These are phyloP conservation scores for Mesorhabditis sp. DNA, from an alignment of 2,888 invertebrate species.

Conservation along the genomic window DNA sequence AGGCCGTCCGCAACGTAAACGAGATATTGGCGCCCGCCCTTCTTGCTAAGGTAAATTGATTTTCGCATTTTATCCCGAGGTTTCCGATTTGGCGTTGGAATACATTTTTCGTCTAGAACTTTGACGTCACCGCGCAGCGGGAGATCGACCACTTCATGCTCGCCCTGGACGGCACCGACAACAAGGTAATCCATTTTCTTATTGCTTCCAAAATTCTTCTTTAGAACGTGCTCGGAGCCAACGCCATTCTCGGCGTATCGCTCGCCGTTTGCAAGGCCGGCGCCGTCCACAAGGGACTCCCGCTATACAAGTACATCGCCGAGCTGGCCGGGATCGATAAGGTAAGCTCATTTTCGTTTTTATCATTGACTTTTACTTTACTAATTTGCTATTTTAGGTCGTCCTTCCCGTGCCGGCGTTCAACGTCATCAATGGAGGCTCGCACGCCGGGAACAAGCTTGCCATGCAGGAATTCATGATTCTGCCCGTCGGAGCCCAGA, in stretches of 20 bases:
- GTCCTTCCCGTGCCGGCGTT: constrained; percentile 94
- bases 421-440: constrained; percentile 98
- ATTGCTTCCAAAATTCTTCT: too few species aligned
- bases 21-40: constrained; percentile 63
- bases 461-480: constrained; percentile 85
- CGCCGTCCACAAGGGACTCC: constrained; percentile 78
- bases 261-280: constrained; percentile 95
- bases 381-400: constrained; percentile 65
- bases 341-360: constrained; percentile 15
- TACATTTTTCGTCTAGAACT: constrained; percentile 30
- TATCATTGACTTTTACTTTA: too few species aligned
- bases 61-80: too few species aligned
- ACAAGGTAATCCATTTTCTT: constrained; percentile 67
- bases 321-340: constrained; percentile 82
- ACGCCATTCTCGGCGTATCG: constrained; percentile 73
- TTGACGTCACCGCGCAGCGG: constrained; percentile 84
- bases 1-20: constrained; percentile 83
- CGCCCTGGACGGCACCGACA: constrained; percentile 89
- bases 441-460: constrained; percentile 92
- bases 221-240: constrained; percentile 41
- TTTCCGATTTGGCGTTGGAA: too few species aligned
- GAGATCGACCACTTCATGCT: constrained; percentile 79
- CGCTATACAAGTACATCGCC: constrained; percentile 76
- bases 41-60: constrained; percentile 54
- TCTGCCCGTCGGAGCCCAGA: constrained; percentile 80